Evolutionary conservation across 2,888 invertebrate species (phyloP).

Genomic region (Punctoribates punctum): DNA sequence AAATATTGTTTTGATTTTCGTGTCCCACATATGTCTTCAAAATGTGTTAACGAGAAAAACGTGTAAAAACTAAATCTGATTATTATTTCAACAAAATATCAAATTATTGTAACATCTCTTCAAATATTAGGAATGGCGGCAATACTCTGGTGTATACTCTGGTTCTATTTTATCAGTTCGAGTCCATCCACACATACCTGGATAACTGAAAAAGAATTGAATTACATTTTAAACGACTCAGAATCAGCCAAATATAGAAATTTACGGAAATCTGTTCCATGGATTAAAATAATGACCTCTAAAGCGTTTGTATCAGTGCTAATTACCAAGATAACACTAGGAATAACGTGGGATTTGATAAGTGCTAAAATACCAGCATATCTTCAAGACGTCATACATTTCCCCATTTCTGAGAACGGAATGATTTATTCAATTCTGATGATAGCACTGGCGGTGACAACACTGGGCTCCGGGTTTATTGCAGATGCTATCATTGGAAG

Average conservation of each 20-base stretch:
- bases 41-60: too few relatives aligned
- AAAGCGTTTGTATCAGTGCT: background rate
- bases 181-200: conserved; percentile 77
- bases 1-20: background rate
- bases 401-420: background rate
- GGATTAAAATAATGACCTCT: conserved; percentile 64
- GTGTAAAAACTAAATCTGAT: too few relatives aligned
- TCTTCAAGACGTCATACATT: conserved; percentile 5
- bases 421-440: background rate
- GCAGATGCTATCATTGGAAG: background rate
- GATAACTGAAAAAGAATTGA: conserved; percentile 71
- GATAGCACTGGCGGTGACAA: background rate
- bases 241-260: background rate
- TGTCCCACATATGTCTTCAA: background rate
- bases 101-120: too few relatives aligned
- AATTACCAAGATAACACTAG: background rate
- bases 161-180: conserved; percentile 72
- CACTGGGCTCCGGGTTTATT: background rate
- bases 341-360: background rate
- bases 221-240: conserved; percentile 60
- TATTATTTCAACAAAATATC: too few relatives aligned
- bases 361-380: background rate
- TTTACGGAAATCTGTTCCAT: conserved; percentile 60
- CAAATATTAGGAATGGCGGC: conserved; percentile 59
- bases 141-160: conserved; percentile 74